These are phyloP conservation scores for Acromyrmex echinatior DNA, from an alignment of 1,140 invertebrate genomes.

Conservation along the genomic window DNA sequence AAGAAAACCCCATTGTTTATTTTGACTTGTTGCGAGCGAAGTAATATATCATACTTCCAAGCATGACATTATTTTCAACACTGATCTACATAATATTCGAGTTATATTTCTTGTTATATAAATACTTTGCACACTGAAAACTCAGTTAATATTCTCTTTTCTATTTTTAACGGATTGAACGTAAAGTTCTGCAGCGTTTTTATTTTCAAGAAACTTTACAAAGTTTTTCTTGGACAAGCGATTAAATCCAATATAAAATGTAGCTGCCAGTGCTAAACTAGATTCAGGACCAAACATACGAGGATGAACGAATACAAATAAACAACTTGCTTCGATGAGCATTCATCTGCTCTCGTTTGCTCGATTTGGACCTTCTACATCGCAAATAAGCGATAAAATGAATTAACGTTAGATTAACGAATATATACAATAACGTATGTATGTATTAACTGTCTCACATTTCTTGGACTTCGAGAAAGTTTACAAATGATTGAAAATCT, in stretches of 20 bases:
- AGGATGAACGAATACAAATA: background rate
- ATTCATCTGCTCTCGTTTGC: background rate
- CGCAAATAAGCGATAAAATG: background rate
- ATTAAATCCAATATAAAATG: conserved; percentile 10
- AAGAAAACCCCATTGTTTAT: conserved; percentile 49
- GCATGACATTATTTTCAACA: background rate
- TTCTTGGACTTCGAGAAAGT: conserved; percentile 16
- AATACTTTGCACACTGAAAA: background rate
- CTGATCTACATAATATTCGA: background rate
- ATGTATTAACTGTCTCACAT: conserved; percentile 24
- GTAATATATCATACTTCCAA: background rate
- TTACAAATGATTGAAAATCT: conserved; percentile 1
- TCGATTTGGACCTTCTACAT: background rate
- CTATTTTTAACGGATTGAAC: background rate
- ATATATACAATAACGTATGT: conserved; percentile 17
- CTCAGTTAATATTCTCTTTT: background rate
- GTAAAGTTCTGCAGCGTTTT: background rate
- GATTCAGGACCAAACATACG: background rate
- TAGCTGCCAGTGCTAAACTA: background rate
- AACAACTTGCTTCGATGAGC: background rate
- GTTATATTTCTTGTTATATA: conserved; percentile 19
- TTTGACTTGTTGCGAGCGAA: conserved; percentile 4
- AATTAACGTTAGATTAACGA: conserved; percentile 29
- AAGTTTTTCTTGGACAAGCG: background rate
- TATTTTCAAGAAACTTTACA: background rate